phyloP scores from a whole-genome alignment of 37 sponge, comb jelly and placozoan genomes.

The Geodia barretti region DNA sequence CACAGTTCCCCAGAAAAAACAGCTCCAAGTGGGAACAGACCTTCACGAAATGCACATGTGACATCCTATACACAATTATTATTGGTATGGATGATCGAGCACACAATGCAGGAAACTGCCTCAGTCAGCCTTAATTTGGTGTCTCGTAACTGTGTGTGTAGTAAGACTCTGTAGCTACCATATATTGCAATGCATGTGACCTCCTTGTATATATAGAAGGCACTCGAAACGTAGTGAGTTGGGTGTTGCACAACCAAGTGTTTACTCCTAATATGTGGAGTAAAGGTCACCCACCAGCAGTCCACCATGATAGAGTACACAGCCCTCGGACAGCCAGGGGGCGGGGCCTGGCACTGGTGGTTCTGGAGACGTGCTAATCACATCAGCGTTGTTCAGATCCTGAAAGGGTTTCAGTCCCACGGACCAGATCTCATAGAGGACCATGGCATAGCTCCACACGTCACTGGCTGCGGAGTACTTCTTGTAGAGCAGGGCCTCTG shows the following conservation, averaged over 20 bases:
- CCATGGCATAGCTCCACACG: conserved; percentile 73
- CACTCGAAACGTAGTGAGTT: no score
- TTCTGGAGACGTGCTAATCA: conserved; percentile 20
- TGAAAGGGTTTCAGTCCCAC: conserved; percentile 54
- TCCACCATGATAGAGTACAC: conserved; percentile 50
- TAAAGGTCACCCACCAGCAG: conserved; percentile 53
- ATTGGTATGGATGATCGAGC: no score
- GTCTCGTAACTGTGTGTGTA: no score
- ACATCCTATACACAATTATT: no score
- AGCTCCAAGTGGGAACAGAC: not conserved
- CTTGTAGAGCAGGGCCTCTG: conserved; percentile 51
- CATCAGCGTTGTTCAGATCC: conserved; percentile 27
- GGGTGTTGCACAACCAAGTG: no score
- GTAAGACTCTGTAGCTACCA: no score
- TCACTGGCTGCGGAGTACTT: conserved; percentile 62
- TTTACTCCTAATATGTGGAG: no score
- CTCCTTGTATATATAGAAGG: no score
- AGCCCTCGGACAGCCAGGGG: conserved; percentile 51
- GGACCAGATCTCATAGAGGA: conserved; percentile 70
- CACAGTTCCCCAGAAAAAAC: no score
- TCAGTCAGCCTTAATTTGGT: no score
- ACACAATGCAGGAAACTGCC: no score
- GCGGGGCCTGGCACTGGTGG: conserved; percentile 33
- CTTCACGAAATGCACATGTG: not conserved
- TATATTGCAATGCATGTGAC: no score